Base-by-base conservation (phyloP, 2,797 vertebrate species). In the Sebastes reedi region DNA sequence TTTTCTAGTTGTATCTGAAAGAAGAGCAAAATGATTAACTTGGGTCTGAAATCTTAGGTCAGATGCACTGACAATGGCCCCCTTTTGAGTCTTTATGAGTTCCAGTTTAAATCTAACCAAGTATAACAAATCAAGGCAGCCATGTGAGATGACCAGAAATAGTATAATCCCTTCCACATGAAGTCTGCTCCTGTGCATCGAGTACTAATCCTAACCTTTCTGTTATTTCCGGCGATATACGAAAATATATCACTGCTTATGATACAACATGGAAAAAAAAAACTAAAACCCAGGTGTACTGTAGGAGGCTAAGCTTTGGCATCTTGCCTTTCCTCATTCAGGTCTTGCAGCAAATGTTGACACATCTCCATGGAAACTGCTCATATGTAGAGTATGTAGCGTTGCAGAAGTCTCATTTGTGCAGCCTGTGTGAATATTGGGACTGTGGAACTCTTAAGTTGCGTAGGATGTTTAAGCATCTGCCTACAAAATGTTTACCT, bases 351-450 rank as follows among this genome's bases (percentile, higher is more conserved):
- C 73, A 82, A 82, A 77, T 83, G 87, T 91, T 91, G 90, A 91
- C 60, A 68, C 72, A 30, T 91, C 80, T 78, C 90, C 85, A 88
- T 92, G 83, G 83, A 88, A 92, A 92, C 87, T 80, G 71, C 67
- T 86, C 70, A 62, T 68, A 74, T 76, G 67, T 75, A 79, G 60
- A 50, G 14, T 71, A 68, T 67, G 64, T 65, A 80, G 61, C 22
- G 25, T 54, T 64, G 61, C 56, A 75, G 46, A 79, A 78, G 60
- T 72, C 76, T 77, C 32, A 67, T 14, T 29, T 82, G 69, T 64
- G 24, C 61, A 79, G 69, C 11, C 27, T 56, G 58, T 72, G 22
- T 24, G 46, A 75, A 67, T 67, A 61, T 50, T 27, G 32, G 85
- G 77, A 83, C 66, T 77, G 66, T 77, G 72, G n/a, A 77, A n/a